A percentile compares a stretch with the other conserved stretches of the same genome.
These are phyloP conservation scores for Psix sp. DNA, from an alignment of 1,140 invertebrate species.

Conservation along the genomic window DNA sequence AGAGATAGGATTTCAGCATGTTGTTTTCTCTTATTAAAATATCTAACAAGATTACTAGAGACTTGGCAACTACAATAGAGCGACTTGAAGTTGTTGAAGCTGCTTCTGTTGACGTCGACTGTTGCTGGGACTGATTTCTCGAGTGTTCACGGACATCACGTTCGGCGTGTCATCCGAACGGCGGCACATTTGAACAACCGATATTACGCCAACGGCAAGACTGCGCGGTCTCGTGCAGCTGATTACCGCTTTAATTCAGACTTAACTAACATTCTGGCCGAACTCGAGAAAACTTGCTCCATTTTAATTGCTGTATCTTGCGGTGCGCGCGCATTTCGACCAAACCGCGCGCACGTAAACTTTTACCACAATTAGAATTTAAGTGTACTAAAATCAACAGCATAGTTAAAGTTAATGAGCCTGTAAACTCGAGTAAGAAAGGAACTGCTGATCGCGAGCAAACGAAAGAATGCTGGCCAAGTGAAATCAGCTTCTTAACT, in stretches of 20 bases:
- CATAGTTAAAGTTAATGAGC: constrained; percentile 24
- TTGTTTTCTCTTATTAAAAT: constrained; percentile 74
- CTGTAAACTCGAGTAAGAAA: constrained; percentile 23
- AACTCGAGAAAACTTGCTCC: constrained; percentile 35
- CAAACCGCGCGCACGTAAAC: constrained; percentile 22
- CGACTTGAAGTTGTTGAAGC: constrained; percentile 67
- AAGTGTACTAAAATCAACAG: constrained; percentile 36
- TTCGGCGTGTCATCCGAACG: constrained; percentile 1
- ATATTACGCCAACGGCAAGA: constrained; percentile 7
- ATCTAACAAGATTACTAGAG: constrained; percentile 74
- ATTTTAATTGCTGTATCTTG: constrained; percentile 27
- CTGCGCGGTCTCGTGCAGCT: not conserved
- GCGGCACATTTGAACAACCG: constrained; percentile 1
- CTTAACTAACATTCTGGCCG: constrained; percentile 9
- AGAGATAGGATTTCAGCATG: constrained; percentile 63
- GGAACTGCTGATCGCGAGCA: constrained; percentile 7
- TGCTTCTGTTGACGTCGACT: constrained; percentile 30
- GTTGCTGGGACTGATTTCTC: constrained; percentile 24
- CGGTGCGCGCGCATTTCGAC: constrained; percentile 21
- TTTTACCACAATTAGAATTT: constrained; percentile 23
- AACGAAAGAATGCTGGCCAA: constrained; percentile 18
- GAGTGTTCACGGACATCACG: constrained; percentile 4
- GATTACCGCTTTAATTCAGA: constrained; percentile 25
- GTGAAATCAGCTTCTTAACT: constrained; percentile 15
- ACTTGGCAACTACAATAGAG: constrained; percentile 73